Conservation (phyloP, 2,113 vertebrate genomes). For the Saimiri boliviensis region DNA sequence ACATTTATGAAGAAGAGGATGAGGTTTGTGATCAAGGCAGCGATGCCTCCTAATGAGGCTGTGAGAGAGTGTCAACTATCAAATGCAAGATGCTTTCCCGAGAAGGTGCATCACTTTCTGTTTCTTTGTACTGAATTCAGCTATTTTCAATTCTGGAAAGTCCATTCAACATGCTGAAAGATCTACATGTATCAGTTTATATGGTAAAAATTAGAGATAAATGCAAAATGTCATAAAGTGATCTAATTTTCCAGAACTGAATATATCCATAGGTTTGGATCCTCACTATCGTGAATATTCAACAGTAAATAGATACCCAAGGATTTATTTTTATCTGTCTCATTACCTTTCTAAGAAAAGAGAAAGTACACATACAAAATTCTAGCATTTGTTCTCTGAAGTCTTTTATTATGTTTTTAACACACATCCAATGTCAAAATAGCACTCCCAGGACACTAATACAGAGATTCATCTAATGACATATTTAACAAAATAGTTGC, state of each 20-base stretch:
- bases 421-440: slow-evolving; percentile 60
- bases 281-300: neutral
- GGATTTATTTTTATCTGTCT: slow-evolving; percentile 37
- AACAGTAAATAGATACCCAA: slow-evolving; percentile 16
- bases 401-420: slow-evolving; percentile 65
- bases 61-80: neutral
- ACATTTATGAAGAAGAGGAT: neutral
- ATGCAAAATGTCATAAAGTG: slow-evolving; percentile 8
- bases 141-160: neutral
- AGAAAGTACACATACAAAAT: slow-evolving; percentile 46
- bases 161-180: neutral
- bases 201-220: neutral
- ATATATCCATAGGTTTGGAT: neutral
- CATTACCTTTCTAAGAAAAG: slow-evolving; percentile 47
- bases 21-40: neutral
- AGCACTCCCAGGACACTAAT: slow-evolving; percentile 42
- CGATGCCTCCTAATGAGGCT: neutral
- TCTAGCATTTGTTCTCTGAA: slow-evolving; percentile 52
- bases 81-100: neutral
- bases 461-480: slow-evolving; percentile 37
- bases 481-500: slow-evolving; percentile 67
- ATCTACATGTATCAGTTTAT: neutral
- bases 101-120: neutral
- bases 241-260: neutral
- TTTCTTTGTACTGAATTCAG: neutral